phyloP scores from a whole-genome alignment of 2,888 invertebrate species.

The Agrotis segetum region DNA sequence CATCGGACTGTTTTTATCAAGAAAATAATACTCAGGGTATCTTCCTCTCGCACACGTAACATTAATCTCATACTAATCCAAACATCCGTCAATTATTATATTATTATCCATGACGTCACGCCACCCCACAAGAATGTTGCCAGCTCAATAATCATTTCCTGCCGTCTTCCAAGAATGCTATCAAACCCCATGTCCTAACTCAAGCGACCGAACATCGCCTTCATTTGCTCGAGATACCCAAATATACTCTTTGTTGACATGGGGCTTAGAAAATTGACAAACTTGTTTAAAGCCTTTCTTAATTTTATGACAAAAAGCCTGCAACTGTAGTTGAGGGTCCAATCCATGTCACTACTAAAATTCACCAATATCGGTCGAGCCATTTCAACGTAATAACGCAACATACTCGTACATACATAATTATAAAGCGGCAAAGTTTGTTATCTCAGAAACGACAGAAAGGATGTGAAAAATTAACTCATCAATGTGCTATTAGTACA shows the following conservation, averaged over 20 bases:
- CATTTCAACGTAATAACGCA: no score
- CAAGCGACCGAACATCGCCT: no score
- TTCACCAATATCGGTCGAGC: no score
- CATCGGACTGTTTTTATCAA: not conserved
- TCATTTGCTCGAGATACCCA: not conserved
- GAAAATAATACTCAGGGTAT: not conserved
- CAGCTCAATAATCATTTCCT: slow-evolving; percentile 37
- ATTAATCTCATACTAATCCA: slow-evolving; percentile 5
- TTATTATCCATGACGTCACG: slow-evolving; percentile 8
- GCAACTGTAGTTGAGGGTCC: no score
- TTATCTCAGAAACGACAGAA: no score
- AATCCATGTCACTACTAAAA: no score
- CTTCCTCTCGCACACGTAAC: not conserved
- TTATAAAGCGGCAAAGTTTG: no score
- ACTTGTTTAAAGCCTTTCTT: no score
- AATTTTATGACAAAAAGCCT: not conserved
- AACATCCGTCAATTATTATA: slow-evolving; percentile 36
- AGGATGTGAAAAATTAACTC: no score
- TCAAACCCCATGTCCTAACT: not conserved
- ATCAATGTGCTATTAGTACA: no score
- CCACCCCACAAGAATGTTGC: slow-evolving; percentile 24
- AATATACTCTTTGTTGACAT: no score
- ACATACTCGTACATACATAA: no score
- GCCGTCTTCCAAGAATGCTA: slow-evolving; percentile 28
- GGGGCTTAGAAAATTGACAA: not conserved